Percentiles rank a stretch among this genome's conserved stretches.
phyloP scores from a whole-genome alignment of 1,140 invertebrate genomes.

The Hyposmocoma kahamanoa region DNA sequence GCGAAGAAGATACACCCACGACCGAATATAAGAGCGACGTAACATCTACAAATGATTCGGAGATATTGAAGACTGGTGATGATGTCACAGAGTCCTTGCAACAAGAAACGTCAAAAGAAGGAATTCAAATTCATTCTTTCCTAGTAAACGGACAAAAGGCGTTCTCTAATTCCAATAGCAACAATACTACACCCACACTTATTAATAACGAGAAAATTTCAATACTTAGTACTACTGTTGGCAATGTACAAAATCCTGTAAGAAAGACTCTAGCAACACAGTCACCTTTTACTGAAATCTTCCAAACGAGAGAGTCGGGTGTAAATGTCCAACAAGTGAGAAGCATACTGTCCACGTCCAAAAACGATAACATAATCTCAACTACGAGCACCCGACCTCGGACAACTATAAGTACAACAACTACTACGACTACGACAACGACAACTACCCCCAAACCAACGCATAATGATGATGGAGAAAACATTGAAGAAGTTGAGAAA shows the following conservation, averaged over 20 bases:
- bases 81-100: constrained; percentile 24
- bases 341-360: constrained; percentile 45
- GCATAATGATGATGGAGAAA: constrained; percentile 78
- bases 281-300: constrained; percentile 54
- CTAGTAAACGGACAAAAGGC: constrained; percentile 64
- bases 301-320: constrained; percentile 50
- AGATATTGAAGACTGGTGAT: constrained; percentile 32
- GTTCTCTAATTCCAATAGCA: constrained; percentile 38
- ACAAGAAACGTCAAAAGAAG: constrained; percentile 36
- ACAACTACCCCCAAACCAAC: constrained; percentile 76
- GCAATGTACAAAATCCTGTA: constrained; percentile 62
- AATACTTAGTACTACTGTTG: constrained; percentile 54
- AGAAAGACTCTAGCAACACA: constrained; percentile 48
- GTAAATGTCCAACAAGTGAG: constrained; percentile 55
- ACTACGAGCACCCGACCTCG: constrained; percentile 33
- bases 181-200: constrained; percentile 35
- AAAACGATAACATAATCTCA: constrained; percentile 31
- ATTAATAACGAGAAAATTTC: constrained; percentile 61
- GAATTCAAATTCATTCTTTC: constrained; percentile 60
- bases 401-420: constrained; percentile 40
- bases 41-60: constrained; percentile 36
- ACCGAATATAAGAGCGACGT: constrained; percentile 28
- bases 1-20: constrained; percentile 48
- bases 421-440: constrained; percentile 69
- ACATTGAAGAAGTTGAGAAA: constrained; percentile 77